Evolutionary conservation across 1,140 invertebrate species (phyloP).

Genomic region (Drosophila asahinai): DNA sequence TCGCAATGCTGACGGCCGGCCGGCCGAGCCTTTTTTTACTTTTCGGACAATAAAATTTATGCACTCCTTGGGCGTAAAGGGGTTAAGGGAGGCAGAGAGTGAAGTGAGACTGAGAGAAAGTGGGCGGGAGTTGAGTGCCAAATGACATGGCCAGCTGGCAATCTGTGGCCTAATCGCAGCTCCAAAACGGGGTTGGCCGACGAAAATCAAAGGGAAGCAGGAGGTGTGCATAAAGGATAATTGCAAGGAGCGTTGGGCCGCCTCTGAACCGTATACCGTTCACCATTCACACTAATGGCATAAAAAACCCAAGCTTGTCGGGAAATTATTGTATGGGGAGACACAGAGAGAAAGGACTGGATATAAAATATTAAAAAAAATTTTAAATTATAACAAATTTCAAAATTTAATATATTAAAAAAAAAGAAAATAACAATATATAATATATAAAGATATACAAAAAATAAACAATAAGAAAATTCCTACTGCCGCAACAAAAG

Average conservation of each 20-base stretch:
- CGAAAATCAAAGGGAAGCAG: neutral
- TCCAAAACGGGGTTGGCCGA: slow-evolving; percentile 3
- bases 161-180: slow-evolving; percentile 70
- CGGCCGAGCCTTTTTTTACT: slow-evolving; percentile 45
- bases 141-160: slow-evolving; percentile 73
- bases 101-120: neutral
- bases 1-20: slow-evolving; percentile 62
- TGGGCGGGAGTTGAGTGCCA: slow-evolving; percentile 4
- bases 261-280: slow-evolving; percentile 22
- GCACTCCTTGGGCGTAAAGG: slow-evolving; percentile 50
- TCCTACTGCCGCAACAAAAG: too few relatives aligned
- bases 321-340: slow-evolving; percentile 13
- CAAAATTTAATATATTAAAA: too few relatives aligned
- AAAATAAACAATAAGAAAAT: too few relatives aligned
- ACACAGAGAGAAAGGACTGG: neutral
- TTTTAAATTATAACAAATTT: neutral
- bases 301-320: slow-evolving; percentile 45
- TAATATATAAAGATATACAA: too few relatives aligned
- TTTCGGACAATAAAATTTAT: slow-evolving; percentile 78
- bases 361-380: too few relatives aligned
- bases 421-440: too few relatives aligned
- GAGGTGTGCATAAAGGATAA: slow-evolving; percentile 62
- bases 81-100: neutral
- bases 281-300: slow-evolving; percentile 63
- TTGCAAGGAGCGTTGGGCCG: slow-evolving; percentile 48